A percentile compares a stretch with the other conserved stretches of the same genome.
phyloP scores from a whole-genome alignment of 2,888 invertebrate species.

The Ditula angustiorana region DNA sequence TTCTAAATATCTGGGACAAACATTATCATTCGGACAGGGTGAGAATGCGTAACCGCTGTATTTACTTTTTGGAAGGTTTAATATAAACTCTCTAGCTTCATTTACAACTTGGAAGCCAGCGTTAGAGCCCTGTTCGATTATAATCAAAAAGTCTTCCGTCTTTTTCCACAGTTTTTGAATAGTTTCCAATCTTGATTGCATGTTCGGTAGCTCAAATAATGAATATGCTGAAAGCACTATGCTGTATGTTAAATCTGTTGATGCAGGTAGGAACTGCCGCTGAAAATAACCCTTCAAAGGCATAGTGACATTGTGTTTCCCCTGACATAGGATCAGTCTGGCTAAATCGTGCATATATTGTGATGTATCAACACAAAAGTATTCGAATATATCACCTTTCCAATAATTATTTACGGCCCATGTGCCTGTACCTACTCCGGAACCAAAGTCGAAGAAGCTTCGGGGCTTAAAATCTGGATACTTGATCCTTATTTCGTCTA shows the following conservation, averaged over 20 bases:
- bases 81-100: constrained; percentile 93
- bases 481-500: constrained; percentile 89
- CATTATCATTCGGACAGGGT: constrained; percentile 94
- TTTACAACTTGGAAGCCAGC: constrained; percentile 93
- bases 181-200: constrained; percentile 87
- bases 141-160: constrained; percentile 91
- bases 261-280: constrained; percentile 92
- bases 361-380: constrained; percentile 94
- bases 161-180: constrained; percentile 94
- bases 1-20: constrained; percentile 90
- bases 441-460: constrained; percentile 95
- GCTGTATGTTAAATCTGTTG: constrained; percentile 87
- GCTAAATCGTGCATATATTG: constrained; percentile 93
- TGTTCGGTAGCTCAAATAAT: constrained; percentile 91
- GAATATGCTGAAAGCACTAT: constrained; percentile 93
- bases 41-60: constrained; percentile 88
- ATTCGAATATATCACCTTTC: constrained; percentile 90
- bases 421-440: constrained; percentile 94
- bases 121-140: constrained; percentile 93
- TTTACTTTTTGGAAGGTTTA: constrained; percentile 78
- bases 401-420: constrained; percentile 93
- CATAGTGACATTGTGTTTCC: constrained; percentile 86
- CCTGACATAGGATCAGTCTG: constrained; percentile 88
- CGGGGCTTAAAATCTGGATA: constrained; percentile 89
- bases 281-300: constrained; percentile 88